Base-by-base conservation (phyloP, 2,113 vertebrate species). In the Panurus biarmicus region DNA sequence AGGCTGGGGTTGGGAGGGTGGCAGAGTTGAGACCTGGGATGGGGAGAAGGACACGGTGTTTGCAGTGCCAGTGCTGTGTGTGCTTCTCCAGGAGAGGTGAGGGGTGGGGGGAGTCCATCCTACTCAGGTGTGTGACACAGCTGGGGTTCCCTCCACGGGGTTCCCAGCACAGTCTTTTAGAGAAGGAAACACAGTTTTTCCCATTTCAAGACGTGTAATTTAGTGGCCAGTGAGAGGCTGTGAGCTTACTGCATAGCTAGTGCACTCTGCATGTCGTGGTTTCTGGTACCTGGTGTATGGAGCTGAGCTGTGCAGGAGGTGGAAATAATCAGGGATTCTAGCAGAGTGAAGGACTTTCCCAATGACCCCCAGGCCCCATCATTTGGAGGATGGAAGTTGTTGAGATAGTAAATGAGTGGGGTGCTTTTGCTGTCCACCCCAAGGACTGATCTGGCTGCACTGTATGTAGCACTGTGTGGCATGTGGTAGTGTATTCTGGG, bases 391-490 rank as follows among this genome's bases (percentile, higher is more conserved):
- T 18, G n/a, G n/a, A 21, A 51, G 38, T 1, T 2, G 36, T 28
- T 79, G 31, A 9, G 24, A 6, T n/a, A 31, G 45, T 0, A 12
- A 53, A 51, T 0, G 10, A 20, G 7, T n/a, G 57, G 35, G 20
- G 2, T 69, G 12, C 31, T 77, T 28, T 62, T 0, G 1, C 38
- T 66, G 0, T n/a, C 20, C 7, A 2, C 11, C 45, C 33, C 17
- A 9, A 71, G 72, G 33, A 7, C 26, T 26, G 8, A 29, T 56
- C 31, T 51, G 74, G 28, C 11, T 42, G 54, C 15, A 28, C 53
- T 12, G 3, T 0, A 3, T 54, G 44, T 56, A 47, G 24, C 15
- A 2, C 35, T 5, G 2, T 0, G 1, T 4, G 20, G 25, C 11
- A 40, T 21, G 0, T 12, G n/a, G 9, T 8, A 33, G 26, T 0